Percentiles rank a stretch among this genome's conserved stretches.
Conservation (phyloP, 2,113 vertebrate genomes). For the Paedocypris sp. region DNA sequence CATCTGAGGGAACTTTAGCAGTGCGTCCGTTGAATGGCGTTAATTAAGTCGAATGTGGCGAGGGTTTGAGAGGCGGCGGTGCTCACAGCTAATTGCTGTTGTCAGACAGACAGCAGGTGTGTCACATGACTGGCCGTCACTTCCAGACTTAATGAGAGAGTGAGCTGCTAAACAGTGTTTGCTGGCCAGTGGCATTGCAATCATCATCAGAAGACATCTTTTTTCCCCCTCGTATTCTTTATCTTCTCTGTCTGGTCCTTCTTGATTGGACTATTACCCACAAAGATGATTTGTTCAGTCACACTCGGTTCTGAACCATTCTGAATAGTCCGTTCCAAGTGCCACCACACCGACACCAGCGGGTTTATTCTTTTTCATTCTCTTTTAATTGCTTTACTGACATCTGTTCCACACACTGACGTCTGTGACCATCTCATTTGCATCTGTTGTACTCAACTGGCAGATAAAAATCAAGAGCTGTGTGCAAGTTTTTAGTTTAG, state of each 20-base stretch:
- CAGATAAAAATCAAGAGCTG: no score
- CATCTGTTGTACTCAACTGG: no score
- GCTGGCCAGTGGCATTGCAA: not conserved
- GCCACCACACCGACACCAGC: no score
- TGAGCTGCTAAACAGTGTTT: conserved; percentile 18
- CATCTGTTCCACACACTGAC: no score
- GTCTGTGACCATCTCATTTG: no score
- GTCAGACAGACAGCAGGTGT: conserved; percentile 28
- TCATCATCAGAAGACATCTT: no score
- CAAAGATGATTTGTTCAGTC: no score
- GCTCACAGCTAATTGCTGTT: conserved; percentile 23
- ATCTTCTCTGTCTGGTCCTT: conserved; percentile 4
- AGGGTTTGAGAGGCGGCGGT: conserved; percentile 1
- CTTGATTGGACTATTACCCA: no score
- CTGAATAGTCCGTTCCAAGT: not conserved
- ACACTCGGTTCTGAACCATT: no score
- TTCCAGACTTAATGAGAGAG: conserved; percentile 30
- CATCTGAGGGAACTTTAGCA: conserved; percentile 5
- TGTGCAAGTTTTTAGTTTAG: no score
- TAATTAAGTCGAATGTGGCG: conserved; percentile 20
- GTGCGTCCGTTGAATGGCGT: not conserved
- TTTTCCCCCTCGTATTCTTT: not conserved
- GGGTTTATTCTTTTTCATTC: no score
- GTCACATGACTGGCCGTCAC: conserved; percentile 22
- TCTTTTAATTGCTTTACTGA: no score